A percentile compares a stretch with the other conserved stretches of the same genome.
Conservation (phyloP, 2,113 vertebrate species). For the Thalassoma bifasciatum region DNA sequence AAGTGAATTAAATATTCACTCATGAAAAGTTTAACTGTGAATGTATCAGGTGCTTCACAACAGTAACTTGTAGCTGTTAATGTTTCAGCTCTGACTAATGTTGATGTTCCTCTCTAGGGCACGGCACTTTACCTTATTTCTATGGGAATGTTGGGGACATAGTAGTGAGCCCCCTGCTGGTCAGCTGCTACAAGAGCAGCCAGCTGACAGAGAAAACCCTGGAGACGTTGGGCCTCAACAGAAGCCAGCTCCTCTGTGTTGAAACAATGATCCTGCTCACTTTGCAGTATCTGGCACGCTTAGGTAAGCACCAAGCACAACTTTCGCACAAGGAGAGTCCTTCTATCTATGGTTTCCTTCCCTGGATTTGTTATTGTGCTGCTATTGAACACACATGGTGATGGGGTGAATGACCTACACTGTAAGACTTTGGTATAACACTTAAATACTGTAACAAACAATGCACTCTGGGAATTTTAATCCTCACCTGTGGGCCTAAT, state of each 20-base stretch:
- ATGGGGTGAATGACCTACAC: not conserved
- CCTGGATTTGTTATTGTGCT: not conserved
- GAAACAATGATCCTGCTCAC: slow-evolving; percentile 97
- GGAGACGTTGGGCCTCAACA: slow-evolving; percentile 88
- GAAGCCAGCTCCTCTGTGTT: slow-evolving; percentile 89
- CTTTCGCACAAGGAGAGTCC: not conserved
- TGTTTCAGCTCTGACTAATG: slow-evolving; percentile 1
- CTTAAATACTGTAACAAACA: no score
- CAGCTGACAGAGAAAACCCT: slow-evolving; percentile 90
- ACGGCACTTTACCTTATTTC: slow-evolving; percentile 98
- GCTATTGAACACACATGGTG: not conserved
- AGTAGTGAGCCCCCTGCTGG: slow-evolving; percentile 96
- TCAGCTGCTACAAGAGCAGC: slow-evolving; percentile 94
- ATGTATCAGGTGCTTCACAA: no score
- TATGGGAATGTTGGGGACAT: slow-evolving; percentile 98
- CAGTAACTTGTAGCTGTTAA: no score
- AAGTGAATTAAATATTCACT: no score
- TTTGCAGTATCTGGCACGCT: slow-evolving; percentile 93
- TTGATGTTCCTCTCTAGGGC: slow-evolving; percentile 83
- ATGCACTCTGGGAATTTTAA: no score
- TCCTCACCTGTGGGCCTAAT: no score
- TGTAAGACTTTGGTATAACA: no score
- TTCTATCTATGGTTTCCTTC: not conserved
- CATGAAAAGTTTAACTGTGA: no score
- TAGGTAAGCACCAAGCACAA: slow-evolving; percentile 85